Evolutionary conservation across 2,113 vertebrate species (phyloP).

Genomic region (Trichomycterus rosablanca): DNA sequence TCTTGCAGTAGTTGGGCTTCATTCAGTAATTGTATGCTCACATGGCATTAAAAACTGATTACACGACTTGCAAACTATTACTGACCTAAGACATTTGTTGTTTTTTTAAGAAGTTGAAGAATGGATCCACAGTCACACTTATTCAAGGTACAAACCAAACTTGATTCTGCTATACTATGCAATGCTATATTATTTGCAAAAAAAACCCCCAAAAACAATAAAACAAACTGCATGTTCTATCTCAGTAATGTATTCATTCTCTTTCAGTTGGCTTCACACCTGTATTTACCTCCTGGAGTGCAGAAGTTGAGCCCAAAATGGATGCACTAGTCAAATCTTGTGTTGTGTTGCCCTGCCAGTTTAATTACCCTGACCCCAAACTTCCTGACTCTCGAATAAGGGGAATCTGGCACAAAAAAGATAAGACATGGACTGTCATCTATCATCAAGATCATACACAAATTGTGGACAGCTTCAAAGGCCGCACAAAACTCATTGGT

Average conservation of each 20-base stretch:
- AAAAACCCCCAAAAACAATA: too few relatives aligned
- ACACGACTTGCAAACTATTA: too few relatives aligned
- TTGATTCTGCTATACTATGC: background rate
- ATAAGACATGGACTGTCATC: rapidly evolving
- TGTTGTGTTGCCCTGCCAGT: constrained; percentile 61
- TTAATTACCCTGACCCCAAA: constrained; percentile 39
- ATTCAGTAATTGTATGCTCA: too few relatives aligned
- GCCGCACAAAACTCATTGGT: constrained; percentile 51
- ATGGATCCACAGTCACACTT: constrained; percentile 10
- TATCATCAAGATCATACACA: constrained; percentile 41
- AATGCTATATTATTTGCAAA: too few relatives aligned
- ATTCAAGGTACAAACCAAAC: constrained; percentile 1
- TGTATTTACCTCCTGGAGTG: constrained; percentile 46
- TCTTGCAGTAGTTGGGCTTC: too few relatives aligned
- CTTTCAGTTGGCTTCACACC: constrained; percentile 33
- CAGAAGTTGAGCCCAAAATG: constrained; percentile 48
- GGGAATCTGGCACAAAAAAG: constrained; percentile 34
- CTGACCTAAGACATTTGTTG: too few relatives aligned
- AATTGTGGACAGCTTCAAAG: constrained; percentile 53
- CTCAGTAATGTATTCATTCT: background rate
- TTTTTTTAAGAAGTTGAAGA: background rate
- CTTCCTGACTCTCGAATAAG: constrained; percentile 46
- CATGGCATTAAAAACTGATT: too few relatives aligned
- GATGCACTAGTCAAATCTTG: constrained; percentile 51
- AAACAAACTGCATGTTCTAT: too few relatives aligned